phyloP scores from a whole-genome alignment of 2,113 vertebrate genomes.

The Ia io region DNA sequence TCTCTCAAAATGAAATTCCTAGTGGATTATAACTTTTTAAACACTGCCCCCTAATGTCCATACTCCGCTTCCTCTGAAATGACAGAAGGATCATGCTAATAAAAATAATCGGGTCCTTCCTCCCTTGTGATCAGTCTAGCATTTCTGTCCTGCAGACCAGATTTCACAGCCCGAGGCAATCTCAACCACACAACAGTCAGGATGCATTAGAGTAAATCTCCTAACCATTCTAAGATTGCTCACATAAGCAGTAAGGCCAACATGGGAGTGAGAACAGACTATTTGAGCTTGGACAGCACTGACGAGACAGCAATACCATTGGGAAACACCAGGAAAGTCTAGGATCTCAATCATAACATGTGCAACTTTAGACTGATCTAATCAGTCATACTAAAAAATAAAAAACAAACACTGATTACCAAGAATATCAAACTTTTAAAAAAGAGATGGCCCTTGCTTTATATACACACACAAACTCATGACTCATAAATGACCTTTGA shows the following conservation, averaged over 20 bases:
- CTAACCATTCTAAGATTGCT: constrained; percentile 50
- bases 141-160: constrained; percentile 48
- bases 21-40: constrained; percentile 74
- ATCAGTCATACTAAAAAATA: constrained; percentile 7
- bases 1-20: constrained; percentile 31
- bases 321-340: constrained; percentile 42
- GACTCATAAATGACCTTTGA: background rate
- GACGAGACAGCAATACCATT: constrained; percentile 9
- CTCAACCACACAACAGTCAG: constrained; percentile 60
- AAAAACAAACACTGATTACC: constrained; percentile 44
- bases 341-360: constrained; percentile 3
- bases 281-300: constrained; percentile 31
- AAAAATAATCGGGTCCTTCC: constrained; percentile 41
- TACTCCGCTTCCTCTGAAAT: background rate
- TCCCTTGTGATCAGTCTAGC: constrained; percentile 19
- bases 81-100: background rate
- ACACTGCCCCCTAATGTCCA: constrained; percentile 78
- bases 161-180: constrained; percentile 61
- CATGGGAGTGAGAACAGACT: constrained; percentile 52
- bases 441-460: constrained; percentile 50
- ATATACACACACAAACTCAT: constrained; percentile 28
- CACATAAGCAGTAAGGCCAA: constrained; percentile 63
- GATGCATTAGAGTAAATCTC: constrained; percentile 56
- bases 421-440: constrained; percentile 32
- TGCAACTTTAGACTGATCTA: constrained; percentile 40